Base-by-base conservation (phyloP, 2,797 vertebrate species). In the Manis crassicaudata region DNA sequence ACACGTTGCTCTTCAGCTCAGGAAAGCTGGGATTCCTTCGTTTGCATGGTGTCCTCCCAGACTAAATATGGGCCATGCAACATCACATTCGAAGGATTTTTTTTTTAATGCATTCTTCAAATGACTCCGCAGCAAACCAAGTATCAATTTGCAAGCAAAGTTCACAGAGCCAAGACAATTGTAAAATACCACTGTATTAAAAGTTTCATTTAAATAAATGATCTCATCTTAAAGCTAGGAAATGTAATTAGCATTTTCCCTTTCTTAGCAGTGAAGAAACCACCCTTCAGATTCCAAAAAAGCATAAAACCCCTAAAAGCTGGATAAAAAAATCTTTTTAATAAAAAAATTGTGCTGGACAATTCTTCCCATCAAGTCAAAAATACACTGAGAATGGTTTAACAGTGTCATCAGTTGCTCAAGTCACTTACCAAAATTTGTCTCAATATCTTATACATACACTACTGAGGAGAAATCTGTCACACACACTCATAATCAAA, bases 181-280 rank as follows among this genome's bases (percentile, higher is more conserved):
- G 82, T 76, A 75, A 94, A 95, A 68, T 80, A 92, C 52, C 83
- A 92, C 62, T 80, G 88, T 67, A 87, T 87, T 96, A 83, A 94
- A 88, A 43, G 70, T 80, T 96, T 96, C 65, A 68, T 88, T 97
- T 96, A 95, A 92, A 94, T 67, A 90, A 96, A 86, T 96, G 84
- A 97, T 92, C 77, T 96, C 97, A 96, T 97, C 58, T 92, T 88
- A 94, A 95, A 77, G 27, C 20, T 90, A 89, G 95, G 25, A 96
- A 90, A 84, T 68, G 12, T 87, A 96, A 88, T 92, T 92, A 94
- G 52, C 50, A 62, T 92, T 95, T 92, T 95, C 58, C 32, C 56
- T 97, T 86, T 63, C 58, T 56, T 88, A 79, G n/a, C 18, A 93
- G 10, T 25, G 67, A 94, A 68, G 62, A 96, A 96, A 95, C 62